phyloP scores from a whole-genome alignment of 2,888 invertebrate genomes.

The Syritta pipiens region DNA sequence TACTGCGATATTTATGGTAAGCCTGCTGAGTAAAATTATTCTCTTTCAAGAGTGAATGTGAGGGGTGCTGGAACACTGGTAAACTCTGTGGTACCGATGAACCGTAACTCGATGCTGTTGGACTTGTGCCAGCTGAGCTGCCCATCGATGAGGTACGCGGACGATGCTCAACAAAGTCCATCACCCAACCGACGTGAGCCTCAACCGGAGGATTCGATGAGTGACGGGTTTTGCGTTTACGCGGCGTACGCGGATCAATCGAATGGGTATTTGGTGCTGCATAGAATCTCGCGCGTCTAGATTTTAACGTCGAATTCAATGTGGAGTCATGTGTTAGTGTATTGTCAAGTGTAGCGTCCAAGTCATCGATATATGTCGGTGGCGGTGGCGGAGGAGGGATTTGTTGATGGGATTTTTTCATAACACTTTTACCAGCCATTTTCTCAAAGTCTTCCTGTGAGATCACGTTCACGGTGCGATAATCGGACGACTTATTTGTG shows the following conservation, averaged over 20 bases:
- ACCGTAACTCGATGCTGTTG: conserved; percentile 87
- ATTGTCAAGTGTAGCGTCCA: conserved; percentile 72
- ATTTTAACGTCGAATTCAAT: conserved; percentile 72
- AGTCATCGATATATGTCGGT: conserved; percentile 83
- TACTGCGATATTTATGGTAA: conserved; percentile 96
- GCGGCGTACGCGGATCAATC: conserved; percentile 84
- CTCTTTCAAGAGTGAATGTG: conserved; percentile 95
- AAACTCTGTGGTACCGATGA: conserved; percentile 90
- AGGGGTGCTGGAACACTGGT: conserved; percentile 97
- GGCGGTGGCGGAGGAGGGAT: conserved; percentile 91
- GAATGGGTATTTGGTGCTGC: conserved; percentile 91
- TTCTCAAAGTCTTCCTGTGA: conserved; percentile 93
- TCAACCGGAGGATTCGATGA: conserved; percentile 96
- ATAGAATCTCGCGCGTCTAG: conserved; percentile 90
- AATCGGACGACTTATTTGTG: conserved; percentile 82
- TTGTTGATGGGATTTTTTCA: conserved; percentile 85
- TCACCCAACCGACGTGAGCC: conserved; percentile 98
- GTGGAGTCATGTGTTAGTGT: conserved; percentile 65
- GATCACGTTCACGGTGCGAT: conserved; percentile 93
- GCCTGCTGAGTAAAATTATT: conserved; percentile 99
- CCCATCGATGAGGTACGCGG: conserved; percentile 89
- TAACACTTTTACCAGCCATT: conserved; percentile 83
- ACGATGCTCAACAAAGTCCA: conserved; percentile 93
- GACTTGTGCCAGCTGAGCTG: conserved; percentile 90
- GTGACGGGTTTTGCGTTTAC: conserved; percentile 95